Conservation (phyloP, 2,797 vertebrate genomes). For the Rallus crepitans region DNA sequence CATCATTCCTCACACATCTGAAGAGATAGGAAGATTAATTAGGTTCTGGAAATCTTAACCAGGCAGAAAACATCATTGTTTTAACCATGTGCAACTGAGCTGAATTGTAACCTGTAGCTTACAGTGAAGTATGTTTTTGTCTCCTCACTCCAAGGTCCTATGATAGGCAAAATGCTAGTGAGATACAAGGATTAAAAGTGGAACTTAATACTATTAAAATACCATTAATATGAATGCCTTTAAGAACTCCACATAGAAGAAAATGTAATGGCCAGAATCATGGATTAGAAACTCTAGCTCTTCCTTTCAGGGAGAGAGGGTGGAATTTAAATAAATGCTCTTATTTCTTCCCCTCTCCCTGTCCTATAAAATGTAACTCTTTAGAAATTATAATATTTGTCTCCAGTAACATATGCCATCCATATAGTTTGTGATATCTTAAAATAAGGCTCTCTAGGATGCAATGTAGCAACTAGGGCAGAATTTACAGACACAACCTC, state of each 20-base stretch:
- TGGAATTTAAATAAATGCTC: not conserved
- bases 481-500: not conserved
- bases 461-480: not conserved
- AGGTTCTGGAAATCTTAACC: constrained; percentile 3
- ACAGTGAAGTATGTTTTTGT: not conserved
- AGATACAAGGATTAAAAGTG: not conserved
- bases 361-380: not conserved
- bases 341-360: not conserved
- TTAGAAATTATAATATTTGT: not conserved
- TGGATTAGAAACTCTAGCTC: not conserved
- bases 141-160: not conserved
- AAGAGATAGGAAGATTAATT: not conserved
- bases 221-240: not conserved
- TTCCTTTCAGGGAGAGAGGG: not conserved
- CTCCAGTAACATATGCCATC: not conserved
- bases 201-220: not conserved
- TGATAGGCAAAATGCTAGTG: not conserved
- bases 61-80: not conserved
- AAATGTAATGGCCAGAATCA: not conserved
- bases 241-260: not conserved
- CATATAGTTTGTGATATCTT: not conserved
- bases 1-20: not conserved
- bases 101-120: constrained; percentile 3
- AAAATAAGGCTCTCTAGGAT: not conserved
- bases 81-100: not conserved